Conservation (phyloP, 2,797 vertebrate genomes). For the Ficedula albicollis region DNA sequence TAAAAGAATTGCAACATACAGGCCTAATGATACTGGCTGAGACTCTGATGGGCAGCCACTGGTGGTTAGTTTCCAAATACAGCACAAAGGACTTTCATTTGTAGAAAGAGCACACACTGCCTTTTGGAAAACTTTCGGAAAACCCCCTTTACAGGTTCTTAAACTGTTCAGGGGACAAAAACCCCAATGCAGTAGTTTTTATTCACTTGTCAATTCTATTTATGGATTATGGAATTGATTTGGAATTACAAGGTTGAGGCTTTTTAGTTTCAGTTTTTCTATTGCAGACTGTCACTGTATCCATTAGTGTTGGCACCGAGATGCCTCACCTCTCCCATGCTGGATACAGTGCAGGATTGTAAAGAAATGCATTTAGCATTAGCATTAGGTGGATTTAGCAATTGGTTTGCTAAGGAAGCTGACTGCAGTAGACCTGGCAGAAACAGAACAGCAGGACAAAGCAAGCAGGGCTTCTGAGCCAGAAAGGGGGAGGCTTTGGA, state of each 20-base stretch:
- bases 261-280: neutral
- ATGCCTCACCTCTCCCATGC: neutral
- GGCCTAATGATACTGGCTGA: neutral
- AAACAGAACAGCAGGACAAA: neutral
- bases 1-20: neutral
- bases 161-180: neutral
- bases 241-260: neutral
- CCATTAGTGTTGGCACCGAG: neutral
- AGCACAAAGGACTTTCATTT: neutral
- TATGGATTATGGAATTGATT: neutral
- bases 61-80: neutral
- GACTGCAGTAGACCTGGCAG: neutral
- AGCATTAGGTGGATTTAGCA: neutral
- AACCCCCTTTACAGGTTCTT: neutral
- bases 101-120: neutral
- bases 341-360: neutral
- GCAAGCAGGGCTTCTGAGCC: neutral
- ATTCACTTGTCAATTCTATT: neutral
- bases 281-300: neutral
- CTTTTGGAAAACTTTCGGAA: neutral
- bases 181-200: fast-evolving
- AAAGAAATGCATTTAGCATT: neutral
- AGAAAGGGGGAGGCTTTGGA: neutral
- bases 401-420: neutral
- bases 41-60: neutral